Percentiles rank a stretch among this genome's conserved stretches.
phyloP scores from a whole-genome alignment of 1,140 invertebrate species.

The Zaprionus davidi region DNA sequence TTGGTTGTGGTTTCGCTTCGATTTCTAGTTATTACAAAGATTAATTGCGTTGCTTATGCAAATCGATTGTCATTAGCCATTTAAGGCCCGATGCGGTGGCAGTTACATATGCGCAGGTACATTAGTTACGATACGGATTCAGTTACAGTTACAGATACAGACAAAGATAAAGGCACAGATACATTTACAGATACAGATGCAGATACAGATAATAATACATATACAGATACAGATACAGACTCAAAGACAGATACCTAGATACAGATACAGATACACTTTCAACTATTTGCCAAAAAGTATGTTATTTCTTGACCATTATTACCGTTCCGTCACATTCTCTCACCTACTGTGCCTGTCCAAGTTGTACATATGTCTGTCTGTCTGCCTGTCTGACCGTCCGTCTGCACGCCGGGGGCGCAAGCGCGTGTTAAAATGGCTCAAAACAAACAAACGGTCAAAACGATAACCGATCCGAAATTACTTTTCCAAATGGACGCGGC shows the following conservation, averaged over 20 bases:
- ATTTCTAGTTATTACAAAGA: slow-evolving; percentile 79
- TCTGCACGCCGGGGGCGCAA: slow-evolving; percentile 48
- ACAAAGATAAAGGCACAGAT: slow-evolving; percentile 25
- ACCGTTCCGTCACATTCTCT: slow-evolving; percentile 12
- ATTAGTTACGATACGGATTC: slow-evolving; percentile 24
- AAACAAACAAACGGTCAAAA: slow-evolving; percentile 67
- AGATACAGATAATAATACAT: neutral
- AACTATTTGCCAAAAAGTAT: slow-evolving; percentile 66
- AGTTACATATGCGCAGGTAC: slow-evolving; percentile 44
- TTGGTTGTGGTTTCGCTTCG: slow-evolving; percentile 49
- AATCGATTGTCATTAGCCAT: slow-evolving; percentile 80
- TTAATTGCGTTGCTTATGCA: slow-evolving; percentile 78
- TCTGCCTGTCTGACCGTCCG: slow-evolving; percentile 14
- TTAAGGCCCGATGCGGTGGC: slow-evolving; percentile 72
- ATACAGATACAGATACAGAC: neutral
- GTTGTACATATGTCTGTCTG: neutral
- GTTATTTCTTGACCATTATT: slow-evolving; percentile 59
- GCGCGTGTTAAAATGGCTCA: slow-evolving; percentile 73
- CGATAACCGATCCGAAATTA: slow-evolving; percentile 67
- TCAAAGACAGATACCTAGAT: slow-evolving; percentile 14
- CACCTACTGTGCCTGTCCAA: slow-evolving; percentile 10
- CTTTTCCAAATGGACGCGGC: slow-evolving; percentile 50
- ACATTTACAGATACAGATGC: neutral
- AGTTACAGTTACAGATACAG: slow-evolving; percentile 13
- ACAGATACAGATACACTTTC: slow-evolving; percentile 39